A percentile compares a stretch with the other conserved stretches of the same genome.
phyloP scores from a whole-genome alignment of 2,888 invertebrate genomes.

The Stratiomys singularior region DNA sequence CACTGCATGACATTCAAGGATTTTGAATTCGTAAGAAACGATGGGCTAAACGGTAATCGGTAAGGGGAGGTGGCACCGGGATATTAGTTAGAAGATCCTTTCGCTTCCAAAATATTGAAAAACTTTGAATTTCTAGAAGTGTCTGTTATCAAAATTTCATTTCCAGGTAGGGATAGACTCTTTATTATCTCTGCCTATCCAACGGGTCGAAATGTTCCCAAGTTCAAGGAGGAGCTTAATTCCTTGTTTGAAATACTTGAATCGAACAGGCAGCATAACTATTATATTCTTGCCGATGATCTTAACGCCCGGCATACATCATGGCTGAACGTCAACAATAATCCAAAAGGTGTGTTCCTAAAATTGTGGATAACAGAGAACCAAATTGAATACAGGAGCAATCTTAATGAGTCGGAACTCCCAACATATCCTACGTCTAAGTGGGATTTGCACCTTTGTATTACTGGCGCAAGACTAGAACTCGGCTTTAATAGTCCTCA shows the following conservation, averaged over 20 bases:
- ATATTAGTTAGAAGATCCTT: too few species aligned
- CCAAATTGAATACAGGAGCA: not conserved
- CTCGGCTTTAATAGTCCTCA: not conserved
- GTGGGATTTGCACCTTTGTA: not conserved
- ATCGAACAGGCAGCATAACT: not conserved
- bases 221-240: not conserved
- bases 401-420: not conserved
- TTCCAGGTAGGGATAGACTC: too few species aligned
- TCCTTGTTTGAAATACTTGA: not conserved
- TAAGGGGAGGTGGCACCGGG: too few species aligned
- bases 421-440: not conserved
- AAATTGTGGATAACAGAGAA: conserved; percentile 16
- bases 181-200: too few species aligned
- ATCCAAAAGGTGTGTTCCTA: conserved; percentile 32
- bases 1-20: too few species aligned
- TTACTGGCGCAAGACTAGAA: not conserved
- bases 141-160: too few species aligned
- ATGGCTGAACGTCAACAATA: conserved; percentile 35
- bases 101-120: too few species aligned
- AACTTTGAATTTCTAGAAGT: too few species aligned
- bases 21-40: too few species aligned
- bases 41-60: too few species aligned
- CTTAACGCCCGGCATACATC: conserved; percentile 35
- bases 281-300: conserved; percentile 26
- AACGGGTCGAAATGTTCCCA: not conserved